Conservation (phyloP, 2,797 vertebrate genomes). For the Leuciscus waleckii region DNA sequence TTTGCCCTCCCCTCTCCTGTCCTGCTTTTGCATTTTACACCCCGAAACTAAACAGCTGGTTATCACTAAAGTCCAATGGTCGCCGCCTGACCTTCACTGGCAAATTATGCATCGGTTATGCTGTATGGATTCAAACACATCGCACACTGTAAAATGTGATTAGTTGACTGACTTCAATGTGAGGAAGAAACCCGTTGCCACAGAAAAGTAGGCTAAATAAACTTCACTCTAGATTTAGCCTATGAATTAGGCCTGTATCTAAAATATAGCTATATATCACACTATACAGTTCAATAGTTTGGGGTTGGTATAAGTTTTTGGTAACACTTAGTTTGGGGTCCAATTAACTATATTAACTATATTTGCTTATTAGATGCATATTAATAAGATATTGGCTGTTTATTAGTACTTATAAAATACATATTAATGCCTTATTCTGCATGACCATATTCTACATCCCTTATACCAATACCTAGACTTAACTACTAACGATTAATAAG, state of each 20-base stretch:
- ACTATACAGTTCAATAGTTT: no score
- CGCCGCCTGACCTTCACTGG: conserved; percentile 56
- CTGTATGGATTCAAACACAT: conserved; percentile 19
- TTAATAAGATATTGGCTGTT: no score
- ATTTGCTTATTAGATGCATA: no score
- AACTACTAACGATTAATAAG: no score
- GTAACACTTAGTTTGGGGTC: no score
- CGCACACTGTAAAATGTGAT: not conserved
- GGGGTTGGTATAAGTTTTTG: no score
- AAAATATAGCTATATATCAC: not conserved
- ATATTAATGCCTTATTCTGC: no score
- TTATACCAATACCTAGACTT: no score
- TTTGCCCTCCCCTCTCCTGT: conserved; percentile 55
- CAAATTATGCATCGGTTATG: not conserved
- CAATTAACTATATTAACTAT: no score
- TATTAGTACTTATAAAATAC: no score
- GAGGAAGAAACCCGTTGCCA: not conserved
- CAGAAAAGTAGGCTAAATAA: not conserved
- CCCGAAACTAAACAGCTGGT: conserved; percentile 77
- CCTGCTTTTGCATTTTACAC: conserved; percentile 54
- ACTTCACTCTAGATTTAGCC: not conserved
- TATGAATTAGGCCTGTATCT: not conserved
- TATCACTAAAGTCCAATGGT: conserved; percentile 77
- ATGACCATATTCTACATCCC: no score
- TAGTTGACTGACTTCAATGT: not conserved